A percentile compares a stretch with the other conserved stretches of the same genome.
Conservation (phyloP, 2,888 invertebrate genomes). For the Calliphora vomitoria region DNA sequence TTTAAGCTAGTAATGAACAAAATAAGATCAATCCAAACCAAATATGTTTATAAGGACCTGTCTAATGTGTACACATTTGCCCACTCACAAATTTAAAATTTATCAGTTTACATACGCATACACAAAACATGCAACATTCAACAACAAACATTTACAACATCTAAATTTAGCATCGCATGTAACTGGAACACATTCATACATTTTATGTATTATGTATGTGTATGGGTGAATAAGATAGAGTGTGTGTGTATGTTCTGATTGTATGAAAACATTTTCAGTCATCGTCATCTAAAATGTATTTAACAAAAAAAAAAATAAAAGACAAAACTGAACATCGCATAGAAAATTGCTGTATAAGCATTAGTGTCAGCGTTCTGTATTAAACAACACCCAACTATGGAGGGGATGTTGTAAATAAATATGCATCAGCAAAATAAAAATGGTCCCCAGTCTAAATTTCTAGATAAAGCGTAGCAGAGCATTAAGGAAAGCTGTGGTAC, state of each 20-base stretch:
- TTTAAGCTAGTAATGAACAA: too few species aligned
- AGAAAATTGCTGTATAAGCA: constrained; percentile 62
- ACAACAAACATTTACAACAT: not conserved
- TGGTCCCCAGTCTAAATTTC: not conserved
- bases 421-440: too few species aligned
- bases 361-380: constrained; percentile 55
- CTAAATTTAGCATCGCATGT: not conserved
- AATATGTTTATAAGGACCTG: too few species aligned
- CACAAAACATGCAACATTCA: too few species aligned
- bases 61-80: too few species aligned
- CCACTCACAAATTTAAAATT: too few species aligned
- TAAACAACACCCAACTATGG: constrained; percentile 39
- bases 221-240: not conserved
- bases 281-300: constrained; percentile 41
- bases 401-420: not conserved
- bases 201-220: not conserved
- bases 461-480: too few species aligned
- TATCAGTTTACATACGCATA: not conserved
- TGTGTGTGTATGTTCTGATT: not conserved
- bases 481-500: too few species aligned
- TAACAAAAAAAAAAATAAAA: constrained; percentile 17
- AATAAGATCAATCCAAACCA: too few species aligned
- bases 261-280: constrained; percentile 52
- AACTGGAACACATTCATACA: not conserved
- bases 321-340: constrained; percentile 36